phyloP scores from a whole-genome alignment of 2,113 vertebrate genomes.

The Pyxicephalus adspersus region DNA sequence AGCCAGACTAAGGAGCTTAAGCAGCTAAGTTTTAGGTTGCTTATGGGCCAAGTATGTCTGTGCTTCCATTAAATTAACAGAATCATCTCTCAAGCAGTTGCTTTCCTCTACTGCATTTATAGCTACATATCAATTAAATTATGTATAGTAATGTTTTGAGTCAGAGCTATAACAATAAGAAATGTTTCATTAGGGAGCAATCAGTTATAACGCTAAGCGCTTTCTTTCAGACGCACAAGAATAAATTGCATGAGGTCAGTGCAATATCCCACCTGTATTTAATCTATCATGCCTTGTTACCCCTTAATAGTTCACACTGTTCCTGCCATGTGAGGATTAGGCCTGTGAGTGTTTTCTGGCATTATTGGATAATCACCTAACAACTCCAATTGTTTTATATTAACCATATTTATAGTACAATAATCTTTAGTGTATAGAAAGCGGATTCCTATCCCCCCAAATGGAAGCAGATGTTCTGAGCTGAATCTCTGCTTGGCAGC shows the following conservation, averaged over 20 bases:
- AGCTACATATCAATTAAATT: too few relatives aligned
- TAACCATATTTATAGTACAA: conserved; percentile 26
- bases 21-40: too few relatives aligned
- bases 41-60: too few relatives aligned
- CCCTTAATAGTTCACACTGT: conserved; percentile 28
- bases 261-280: conserved; percentile 28
- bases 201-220: not conserved
- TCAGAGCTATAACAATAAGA: not conserved
- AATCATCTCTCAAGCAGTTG: too few relatives aligned
- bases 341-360: conserved; percentile 34
- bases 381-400: conserved; percentile 15
- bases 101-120: too few relatives aligned
- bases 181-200: not conserved
- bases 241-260: not conserved
- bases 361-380: conserved; percentile 33
- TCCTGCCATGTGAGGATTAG: conserved; percentile 30
- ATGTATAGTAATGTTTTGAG: not conserved
- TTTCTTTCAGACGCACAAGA: not conserved
- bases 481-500: conserved; percentile 34
- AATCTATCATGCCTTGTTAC: conserved; percentile 10
- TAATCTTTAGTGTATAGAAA: conserved; percentile 22
- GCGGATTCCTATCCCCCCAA: not conserved
- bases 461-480: conserved; percentile 51
- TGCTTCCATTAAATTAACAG: too few relatives aligned
- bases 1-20: too few relatives aligned